Conservation (phyloP, 2,113 vertebrate genomes). For the Brienomyrus longianalis region DNA sequence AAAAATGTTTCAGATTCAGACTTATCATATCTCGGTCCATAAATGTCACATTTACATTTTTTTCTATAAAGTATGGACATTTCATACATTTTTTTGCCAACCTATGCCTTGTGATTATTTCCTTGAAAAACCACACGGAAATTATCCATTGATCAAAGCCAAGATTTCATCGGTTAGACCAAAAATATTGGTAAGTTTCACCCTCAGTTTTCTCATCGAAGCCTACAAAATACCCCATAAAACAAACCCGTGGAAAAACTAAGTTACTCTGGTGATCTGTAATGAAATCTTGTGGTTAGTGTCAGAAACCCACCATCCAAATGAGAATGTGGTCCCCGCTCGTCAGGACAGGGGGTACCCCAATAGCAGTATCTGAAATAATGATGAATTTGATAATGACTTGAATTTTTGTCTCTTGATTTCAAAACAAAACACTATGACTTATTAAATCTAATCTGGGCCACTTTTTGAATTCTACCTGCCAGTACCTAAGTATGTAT, state of each 20-base stretch:
- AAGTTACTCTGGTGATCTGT: not conserved
- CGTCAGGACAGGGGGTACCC: not conserved
- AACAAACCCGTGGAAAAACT: not conserved
- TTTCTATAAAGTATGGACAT: not conserved
- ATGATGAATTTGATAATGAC: not conserved
- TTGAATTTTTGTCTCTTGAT: not conserved
- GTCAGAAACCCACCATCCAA: not conserved
- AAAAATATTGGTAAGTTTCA: not conserved
- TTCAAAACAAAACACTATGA: not conserved
- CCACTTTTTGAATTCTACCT: not conserved
- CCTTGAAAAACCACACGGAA: not conserved
- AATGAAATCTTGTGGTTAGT: not conserved
- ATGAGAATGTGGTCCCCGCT: not conserved
- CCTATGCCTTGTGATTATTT: not conserved
- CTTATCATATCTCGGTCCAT: not conserved
- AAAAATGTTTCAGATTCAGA: not conserved
- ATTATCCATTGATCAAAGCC: not conserved
- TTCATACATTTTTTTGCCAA: not conserved
- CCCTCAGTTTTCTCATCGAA: not conserved
- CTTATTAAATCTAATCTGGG: not conserved
- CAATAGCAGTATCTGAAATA: not conserved
- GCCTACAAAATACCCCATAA: not conserved
- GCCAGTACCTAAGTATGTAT: not conserved
- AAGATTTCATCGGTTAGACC: not conserved
- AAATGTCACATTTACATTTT: not conserved